phyloP scores from a whole-genome alignment of 2,888 invertebrate species.

The Caenorhabditis panamensis region DNA sequence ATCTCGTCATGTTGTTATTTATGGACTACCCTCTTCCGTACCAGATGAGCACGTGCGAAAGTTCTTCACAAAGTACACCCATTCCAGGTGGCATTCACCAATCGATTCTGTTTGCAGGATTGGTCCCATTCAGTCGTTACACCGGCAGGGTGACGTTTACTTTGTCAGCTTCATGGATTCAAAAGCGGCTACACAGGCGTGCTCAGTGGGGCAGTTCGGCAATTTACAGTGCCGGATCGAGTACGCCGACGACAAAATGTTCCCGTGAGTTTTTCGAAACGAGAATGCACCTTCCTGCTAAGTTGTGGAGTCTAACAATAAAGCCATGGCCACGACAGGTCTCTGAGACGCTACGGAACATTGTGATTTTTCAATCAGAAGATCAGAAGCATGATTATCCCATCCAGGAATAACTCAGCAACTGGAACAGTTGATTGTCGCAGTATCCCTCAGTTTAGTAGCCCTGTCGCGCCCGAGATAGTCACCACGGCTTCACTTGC shows the following conservation, averaged over 20 bases:
- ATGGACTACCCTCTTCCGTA: conserved; percentile 47
- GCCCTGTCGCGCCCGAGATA: no score
- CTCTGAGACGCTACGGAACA: no score
- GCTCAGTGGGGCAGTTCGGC: conserved; percentile 47
- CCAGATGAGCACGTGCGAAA: conserved; percentile 15
- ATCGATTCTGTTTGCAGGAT: conserved; percentile 7
- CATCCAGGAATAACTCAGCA: no score
- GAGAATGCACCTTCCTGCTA: no score
- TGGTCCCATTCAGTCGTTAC: conserved; percentile 36
- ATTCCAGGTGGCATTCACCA: background rate
- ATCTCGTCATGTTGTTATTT: conserved; percentile 65
- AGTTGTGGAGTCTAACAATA: no score
- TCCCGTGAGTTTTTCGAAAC: conserved; percentile 27
- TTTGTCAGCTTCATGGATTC: conserved; percentile 66
- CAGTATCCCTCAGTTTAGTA: no score
- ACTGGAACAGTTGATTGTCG: no score
- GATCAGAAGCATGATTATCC: no score
- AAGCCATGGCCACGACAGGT: no score
- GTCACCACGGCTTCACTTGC: no score
- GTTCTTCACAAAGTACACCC: conserved; percentile 49
- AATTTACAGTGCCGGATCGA: conserved; percentile 21
- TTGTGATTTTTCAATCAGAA: no score
- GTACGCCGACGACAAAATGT: conserved; percentile 28
- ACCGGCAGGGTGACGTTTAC: conserved; percentile 41
- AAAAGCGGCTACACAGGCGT: conserved; percentile 59